Conservation (phyloP, 1,140 invertebrate genomes). For the Plectrocnemia conspersa region DNA sequence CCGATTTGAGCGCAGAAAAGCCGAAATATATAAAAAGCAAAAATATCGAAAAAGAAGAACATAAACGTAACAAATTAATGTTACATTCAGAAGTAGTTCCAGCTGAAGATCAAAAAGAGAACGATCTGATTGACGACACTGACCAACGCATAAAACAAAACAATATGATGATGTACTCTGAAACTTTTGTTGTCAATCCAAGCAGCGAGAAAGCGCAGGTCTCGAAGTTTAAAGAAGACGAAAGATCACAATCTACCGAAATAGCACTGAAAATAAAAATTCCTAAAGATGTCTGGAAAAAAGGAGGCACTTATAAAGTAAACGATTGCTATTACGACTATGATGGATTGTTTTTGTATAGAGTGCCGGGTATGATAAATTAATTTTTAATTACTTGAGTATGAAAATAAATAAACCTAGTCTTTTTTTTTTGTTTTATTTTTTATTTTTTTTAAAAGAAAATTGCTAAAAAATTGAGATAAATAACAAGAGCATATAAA, state of each 20-base stretch:
- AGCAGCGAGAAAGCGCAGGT: too few relatives aligned
- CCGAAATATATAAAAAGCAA: conserved; percentile 2
- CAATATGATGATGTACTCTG: neutral
- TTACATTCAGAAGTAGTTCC: neutral
- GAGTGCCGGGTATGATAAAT: conserved; percentile 60
- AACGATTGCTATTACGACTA: conserved; percentile 73
- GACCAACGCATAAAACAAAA: neutral
- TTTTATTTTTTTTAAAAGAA: too few relatives aligned
- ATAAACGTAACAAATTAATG: conserved; percentile 3
- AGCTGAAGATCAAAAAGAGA: neutral
- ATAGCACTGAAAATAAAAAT: conserved; percentile 59
- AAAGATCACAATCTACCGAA: too few relatives aligned
- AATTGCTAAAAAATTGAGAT: too few relatives aligned
- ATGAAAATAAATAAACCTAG: too few relatives aligned
- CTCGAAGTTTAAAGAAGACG: too few relatives aligned
- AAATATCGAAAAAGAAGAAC: neutral
- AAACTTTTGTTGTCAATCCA: neutral
- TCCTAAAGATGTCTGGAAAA: conserved; percentile 55
- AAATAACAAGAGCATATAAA: too few relatives aligned
- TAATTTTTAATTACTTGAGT: too few relatives aligned
- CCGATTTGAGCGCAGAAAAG: too few relatives aligned
- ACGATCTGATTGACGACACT: neutral
- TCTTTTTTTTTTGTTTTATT: too few relatives aligned
- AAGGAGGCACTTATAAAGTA: conserved; percentile 63
- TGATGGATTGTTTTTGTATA: conserved; percentile 70